Base-by-base conservation (phyloP, 2,113 vertebrate genomes). In the Peromyscus polionotus region DNA sequence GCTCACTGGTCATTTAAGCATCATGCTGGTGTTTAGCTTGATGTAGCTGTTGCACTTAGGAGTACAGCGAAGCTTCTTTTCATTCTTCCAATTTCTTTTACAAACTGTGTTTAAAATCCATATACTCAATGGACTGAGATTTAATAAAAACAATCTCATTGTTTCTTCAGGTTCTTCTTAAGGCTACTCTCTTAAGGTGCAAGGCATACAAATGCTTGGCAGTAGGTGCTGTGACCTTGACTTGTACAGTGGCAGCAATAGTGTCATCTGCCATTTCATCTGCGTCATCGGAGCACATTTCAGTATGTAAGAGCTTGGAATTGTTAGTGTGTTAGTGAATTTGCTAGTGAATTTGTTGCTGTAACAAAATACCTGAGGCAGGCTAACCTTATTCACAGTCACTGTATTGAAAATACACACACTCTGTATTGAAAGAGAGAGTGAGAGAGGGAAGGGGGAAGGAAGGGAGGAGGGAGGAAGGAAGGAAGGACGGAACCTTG, bases 71-170 rank as follows among this genome's bases (percentile, higher is more conserved):
- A 90, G 7, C 13, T 91, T 94, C n/a, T 39, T 22, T n/a, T 22
- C n/a, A 42, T 88, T 70, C 19, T 63, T 96, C 16, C 36, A 24
- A 63, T 73, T 85, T 39, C 39, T 68, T 85, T 31, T 31, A 80
- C 33, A 72, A 14, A 45, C 33, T 73, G 33, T 88, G 48, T 88
- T 72, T 54, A 57, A 73, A 73, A 88, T 54, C 13, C 26, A 26
- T 57, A 19, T 57, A 39, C 48, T 89, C 2, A 20, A 20, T 88
- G 59, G 26, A n/a, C 36, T 17, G 61, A 57, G n/a, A 79, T 81
- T 93, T 97, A 96, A 65, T 88, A 42, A 84, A 72, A 89, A 61
- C 39, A 86, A 84, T 79, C 13, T 48, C 48, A 6, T 26, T 85
- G 20, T 33, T 92, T 94, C 51, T 68, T 84, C 31, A 89, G 42